Percentiles rank a stretch among this genome's conserved stretches.
phyloP scores from a whole-genome alignment of 2,888 invertebrate species.

The Bibio marci region DNA sequence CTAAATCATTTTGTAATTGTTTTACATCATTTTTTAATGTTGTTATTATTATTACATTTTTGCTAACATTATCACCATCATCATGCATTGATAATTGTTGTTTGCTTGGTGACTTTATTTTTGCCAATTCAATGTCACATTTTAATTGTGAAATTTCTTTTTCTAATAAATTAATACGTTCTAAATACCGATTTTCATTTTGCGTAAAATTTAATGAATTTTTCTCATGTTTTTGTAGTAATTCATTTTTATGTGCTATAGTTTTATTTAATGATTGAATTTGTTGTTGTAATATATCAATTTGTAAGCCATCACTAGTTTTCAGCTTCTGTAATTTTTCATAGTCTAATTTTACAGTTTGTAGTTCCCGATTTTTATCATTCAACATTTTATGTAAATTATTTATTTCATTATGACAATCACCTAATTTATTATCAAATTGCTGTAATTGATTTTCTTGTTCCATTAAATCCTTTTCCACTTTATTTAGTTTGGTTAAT shows the following conservation, averaged over 20 bases:
- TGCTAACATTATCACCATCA: conserved; percentile 5
- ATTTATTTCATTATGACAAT: not conserved
- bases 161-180: conserved; percentile 18
- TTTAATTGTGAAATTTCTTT: conserved; percentile 12
- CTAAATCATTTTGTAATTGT: conserved; percentile 28
- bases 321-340: not conserved
- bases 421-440: conserved; percentile 10
- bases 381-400: conserved; percentile 12
- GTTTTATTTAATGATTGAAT: conserved; percentile 16
- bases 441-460: conserved; percentile 11
- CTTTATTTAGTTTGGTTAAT: conserved; percentile 15
- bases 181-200: conserved; percentile 17
- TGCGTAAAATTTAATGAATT: conserved; percentile 18
- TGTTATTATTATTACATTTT: conserved; percentile 6
- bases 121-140: not conserved
- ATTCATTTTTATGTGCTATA: conserved; percentile 12
- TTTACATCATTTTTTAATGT: conserved; percentile 22
- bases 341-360: not conserved
- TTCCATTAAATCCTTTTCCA: conserved; percentile 8
- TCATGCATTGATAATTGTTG: not conserved
- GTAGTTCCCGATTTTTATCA: conserved; percentile 2
- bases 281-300: conserved; percentile 10
- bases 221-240: conserved; percentile 9
- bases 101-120: not conserved
- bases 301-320: conserved; percentile 7